Evolutionary conservation across 2,888 invertebrate genomes (phyloP).

Genomic region (Schizaphis graminum): DNA sequence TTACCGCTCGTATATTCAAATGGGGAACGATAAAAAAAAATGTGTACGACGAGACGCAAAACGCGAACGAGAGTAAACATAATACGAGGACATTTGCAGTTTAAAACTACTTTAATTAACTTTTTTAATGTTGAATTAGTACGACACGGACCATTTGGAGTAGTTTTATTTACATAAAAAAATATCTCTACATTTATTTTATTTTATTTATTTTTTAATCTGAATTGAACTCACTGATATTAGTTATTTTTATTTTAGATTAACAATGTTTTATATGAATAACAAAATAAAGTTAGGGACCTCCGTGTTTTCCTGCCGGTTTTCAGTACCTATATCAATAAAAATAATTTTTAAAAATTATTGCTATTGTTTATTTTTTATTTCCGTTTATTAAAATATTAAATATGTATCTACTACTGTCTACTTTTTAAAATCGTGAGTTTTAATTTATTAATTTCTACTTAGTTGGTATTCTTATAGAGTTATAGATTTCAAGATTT

Average conservation of each 20-base stretch:
- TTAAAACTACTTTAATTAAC: conserved; percentile 54
- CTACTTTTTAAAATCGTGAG: background rate
- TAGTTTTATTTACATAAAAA: conserved; percentile 37
- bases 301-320: background rate
- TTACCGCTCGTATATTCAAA: background rate
- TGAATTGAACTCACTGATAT: background rate
- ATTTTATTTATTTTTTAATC: background rate
- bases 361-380: background rate
- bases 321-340: background rate
- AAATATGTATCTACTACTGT: background rate
- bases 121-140: conserved; percentile 47
- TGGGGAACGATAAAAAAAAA: conserved; percentile 4
- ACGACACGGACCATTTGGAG: conserved; percentile 13
- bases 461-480: background rate
- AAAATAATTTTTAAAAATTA: background rate
- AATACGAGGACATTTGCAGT: conserved; percentile 41
- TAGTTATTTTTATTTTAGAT: background rate
- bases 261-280: background rate
- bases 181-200: background rate
- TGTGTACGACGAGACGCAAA: conserved; percentile 5
- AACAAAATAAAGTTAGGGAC: background rate
- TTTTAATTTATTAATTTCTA: background rate
- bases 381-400: background rate
- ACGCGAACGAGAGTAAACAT: conserved; percentile 36
- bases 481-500: background rate